phyloP scores from a whole-genome alignment of 2,888 invertebrate genomes.

The Caenorhabditis sp. region DNA sequence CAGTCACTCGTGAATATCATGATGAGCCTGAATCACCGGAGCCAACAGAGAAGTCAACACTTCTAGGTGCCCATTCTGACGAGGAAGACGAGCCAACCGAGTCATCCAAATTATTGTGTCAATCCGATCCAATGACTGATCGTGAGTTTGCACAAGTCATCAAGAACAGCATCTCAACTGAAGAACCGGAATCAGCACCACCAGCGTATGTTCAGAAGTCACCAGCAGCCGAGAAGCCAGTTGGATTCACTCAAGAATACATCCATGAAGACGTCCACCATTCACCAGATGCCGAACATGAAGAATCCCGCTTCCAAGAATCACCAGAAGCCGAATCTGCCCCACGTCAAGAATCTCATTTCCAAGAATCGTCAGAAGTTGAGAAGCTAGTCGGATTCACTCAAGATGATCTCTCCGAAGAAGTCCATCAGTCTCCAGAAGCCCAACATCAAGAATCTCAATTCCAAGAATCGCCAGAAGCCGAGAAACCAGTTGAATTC shows the following conservation, averaged over 20 bases:
- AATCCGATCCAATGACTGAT: background rate
- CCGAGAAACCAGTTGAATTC: background rate
- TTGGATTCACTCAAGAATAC: background rate
- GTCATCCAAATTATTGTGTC: background rate
- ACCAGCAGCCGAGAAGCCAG: conserved; percentile 6
- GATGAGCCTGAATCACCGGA: conserved; percentile 3
- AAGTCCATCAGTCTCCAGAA: background rate
- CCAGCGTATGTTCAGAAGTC: background rate
- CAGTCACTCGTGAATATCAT: background rate
- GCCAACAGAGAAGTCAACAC: background rate
- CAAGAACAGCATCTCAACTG: background rate
- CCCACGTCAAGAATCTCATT: too few relatives aligned
- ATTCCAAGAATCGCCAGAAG: conserved; percentile 3
- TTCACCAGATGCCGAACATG: too few relatives aligned
- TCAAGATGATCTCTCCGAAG: background rate
- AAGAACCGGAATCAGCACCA: background rate
- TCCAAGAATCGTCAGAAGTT: too few relatives aligned
- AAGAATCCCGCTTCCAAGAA: too few relatives aligned
- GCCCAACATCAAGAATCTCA: background rate
- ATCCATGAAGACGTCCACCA: too few relatives aligned
- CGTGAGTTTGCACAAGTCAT: background rate
- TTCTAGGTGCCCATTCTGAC: too few relatives aligned
- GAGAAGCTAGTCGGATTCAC: background rate
- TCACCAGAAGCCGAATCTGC: too few relatives aligned
- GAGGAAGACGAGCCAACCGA: background rate